These are phyloP conservation scores for Aegithalos caudatus DNA, from an alignment of 2,113 vertebrate species.

Conservation along the genomic window DNA sequence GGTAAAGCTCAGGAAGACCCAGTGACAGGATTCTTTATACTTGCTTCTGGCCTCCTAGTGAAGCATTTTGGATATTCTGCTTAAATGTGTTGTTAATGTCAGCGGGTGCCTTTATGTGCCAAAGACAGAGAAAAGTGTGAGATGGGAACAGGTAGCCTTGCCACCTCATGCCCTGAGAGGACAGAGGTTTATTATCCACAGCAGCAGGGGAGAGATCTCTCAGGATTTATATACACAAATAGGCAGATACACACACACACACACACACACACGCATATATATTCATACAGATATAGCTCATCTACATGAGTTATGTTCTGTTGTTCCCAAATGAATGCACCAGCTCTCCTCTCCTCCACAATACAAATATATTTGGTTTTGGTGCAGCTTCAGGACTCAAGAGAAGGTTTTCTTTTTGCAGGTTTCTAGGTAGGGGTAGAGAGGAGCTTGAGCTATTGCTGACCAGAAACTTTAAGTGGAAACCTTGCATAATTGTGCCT, in stretches of 20 bases:
- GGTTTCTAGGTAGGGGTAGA: neutral
- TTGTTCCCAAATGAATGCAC: neutral
- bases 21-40: neutral
- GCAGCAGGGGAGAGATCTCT: neutral
- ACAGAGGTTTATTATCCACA: neutral
- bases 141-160: neutral
- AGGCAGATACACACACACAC: neutral
- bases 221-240: neutral
- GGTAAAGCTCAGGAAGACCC: neutral
- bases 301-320: neutral
- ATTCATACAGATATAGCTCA: neutral
- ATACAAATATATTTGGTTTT: neutral
- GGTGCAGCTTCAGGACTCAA: neutral
- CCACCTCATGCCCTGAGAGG: fast-evolving
- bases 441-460: neutral
- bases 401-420: neutral
- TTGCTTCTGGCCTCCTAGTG: neutral
- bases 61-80: neutral
- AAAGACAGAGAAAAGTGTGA: neutral
- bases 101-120: neutral
- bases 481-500: neutral
- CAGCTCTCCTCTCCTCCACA: neutral
- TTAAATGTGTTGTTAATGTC: neutral
- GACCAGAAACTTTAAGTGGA: neutral
- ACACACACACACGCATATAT: neutral